phyloP scores from a whole-genome alignment of 2,797 vertebrate species.

The Oceanodroma leucorhoa region DNA sequence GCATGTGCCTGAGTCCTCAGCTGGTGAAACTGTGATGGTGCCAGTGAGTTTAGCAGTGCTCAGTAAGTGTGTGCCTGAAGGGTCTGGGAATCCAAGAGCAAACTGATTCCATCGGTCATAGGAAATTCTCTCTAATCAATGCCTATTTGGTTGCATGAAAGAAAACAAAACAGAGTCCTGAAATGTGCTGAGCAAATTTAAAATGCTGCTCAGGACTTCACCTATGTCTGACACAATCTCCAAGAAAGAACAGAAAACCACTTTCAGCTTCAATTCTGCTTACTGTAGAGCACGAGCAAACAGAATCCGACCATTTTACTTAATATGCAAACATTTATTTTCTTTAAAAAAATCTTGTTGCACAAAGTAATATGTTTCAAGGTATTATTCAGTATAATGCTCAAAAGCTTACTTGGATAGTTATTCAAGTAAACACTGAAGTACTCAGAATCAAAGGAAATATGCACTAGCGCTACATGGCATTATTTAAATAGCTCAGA shows the following conservation, averaged over 20 bases:
- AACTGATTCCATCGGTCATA: rapidly evolving
- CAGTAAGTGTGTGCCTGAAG: not conserved
- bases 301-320: not conserved
- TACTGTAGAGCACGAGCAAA: not conserved
- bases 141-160: not conserved
- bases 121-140: not conserved
- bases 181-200: not conserved
- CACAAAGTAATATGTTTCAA: not conserved
- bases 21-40: not conserved
- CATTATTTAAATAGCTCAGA: conserved; percentile 62
- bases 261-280: not conserved
- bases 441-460: conserved; percentile 13
- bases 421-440: conserved; percentile 28
- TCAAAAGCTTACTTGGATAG: not conserved
- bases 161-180: not conserved
- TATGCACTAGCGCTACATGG: conserved; percentile 2
- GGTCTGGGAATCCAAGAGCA: not conserved
- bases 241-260: not conserved
- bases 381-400: not conserved
- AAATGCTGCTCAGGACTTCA: conserved; percentile 1
- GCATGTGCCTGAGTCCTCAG: not conserved
- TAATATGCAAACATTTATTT: not conserved
- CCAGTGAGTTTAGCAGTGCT: not conserved
- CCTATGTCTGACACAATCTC: not conserved
- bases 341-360: not conserved